Conservation (phyloP, 2,113 vertebrate species). For the Atlantisia rogersi region DNA sequence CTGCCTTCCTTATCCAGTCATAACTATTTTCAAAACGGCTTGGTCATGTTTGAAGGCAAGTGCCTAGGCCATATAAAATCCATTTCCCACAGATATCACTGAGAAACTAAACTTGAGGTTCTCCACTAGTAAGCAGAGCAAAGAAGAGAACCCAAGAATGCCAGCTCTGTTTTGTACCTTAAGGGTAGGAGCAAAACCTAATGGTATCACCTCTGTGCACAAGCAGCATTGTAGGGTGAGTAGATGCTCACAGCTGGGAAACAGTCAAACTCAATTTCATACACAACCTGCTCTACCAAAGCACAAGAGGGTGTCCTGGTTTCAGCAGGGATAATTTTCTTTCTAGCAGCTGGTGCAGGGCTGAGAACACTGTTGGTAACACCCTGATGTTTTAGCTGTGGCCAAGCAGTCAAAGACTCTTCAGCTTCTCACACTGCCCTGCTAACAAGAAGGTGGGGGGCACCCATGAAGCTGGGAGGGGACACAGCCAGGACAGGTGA, state of each 20-base stretch:
- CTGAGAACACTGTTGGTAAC: no score
- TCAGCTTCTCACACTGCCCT: no score
- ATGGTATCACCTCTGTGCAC: not conserved
- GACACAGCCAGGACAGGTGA: no score
- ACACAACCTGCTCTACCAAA: not conserved
- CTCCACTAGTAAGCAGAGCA: not conserved
- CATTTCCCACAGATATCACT: not conserved
- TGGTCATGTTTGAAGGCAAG: not conserved
- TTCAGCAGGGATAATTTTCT: no score
- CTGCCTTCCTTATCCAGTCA: not conserved
- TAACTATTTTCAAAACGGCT: not conserved
- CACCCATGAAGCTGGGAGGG: no score
- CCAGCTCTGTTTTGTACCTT: not conserved
- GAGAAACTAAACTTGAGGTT: not conserved
- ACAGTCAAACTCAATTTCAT: not conserved
- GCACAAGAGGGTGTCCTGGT: not conserved
- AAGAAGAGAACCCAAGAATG: not conserved
- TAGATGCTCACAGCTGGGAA: not conserved
- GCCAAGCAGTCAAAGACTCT: no score
- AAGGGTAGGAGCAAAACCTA: not conserved
- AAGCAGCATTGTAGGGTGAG: not conserved
- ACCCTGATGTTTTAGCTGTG: no score
- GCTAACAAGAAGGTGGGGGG: no score
- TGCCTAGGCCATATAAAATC: not conserved
- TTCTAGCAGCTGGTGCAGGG: no score